Base-by-base conservation (phyloP, 2,113 vertebrate genomes). In the Brachyhypopomus gauderio region DNA sequence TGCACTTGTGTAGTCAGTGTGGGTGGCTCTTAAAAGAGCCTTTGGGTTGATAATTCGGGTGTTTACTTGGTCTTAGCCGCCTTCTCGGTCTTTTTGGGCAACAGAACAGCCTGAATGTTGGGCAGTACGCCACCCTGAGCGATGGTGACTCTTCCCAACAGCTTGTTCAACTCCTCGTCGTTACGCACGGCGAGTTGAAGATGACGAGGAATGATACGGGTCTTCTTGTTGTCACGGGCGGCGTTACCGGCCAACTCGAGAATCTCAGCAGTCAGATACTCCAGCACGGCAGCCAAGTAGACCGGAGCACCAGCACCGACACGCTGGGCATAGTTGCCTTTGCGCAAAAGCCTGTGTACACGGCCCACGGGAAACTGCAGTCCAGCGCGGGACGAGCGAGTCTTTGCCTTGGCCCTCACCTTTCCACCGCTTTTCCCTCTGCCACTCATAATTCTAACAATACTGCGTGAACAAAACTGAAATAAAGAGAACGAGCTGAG, bases 21-120 rank as follows among this genome's bases (percentile, higher is more conserved):
- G 74, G 72, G 83, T 77, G 83, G 83, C 83, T 84, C 83, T 84
- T 80, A 84, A 80, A 84, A 84, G 77, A 84, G 72, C 83, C 83
- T 71, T 84, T 84, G 77, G 64, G 63, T 75, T 67, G 41, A 45
- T 11, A 45, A 45, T 8, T 2, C 41, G 7, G 41, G 7, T 30
- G 5, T 6, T 45, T 45, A 73, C 36, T 73, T 73, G 12, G 71
- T 16, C 20, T 73, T 73, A 23, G 45, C 41, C 9, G 41, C 41
- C 45, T 72, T 72, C 70, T 72, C 70, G 70, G 70, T 72, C 22
- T 72, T 72, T n/a, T 72, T 72, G 70, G 70, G 70, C 30, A 72
- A 38, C 0, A 48, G 70, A 3, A 72, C 70, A 8, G 70, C 70
- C 41, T 72, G 70, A 22, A 72, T 72, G 70, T 72, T 72, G 70